These are phyloP conservation scores for Limnephilus auricula DNA, from an alignment of 2,888 invertebrate genomes.

Conservation along the genomic window DNA sequence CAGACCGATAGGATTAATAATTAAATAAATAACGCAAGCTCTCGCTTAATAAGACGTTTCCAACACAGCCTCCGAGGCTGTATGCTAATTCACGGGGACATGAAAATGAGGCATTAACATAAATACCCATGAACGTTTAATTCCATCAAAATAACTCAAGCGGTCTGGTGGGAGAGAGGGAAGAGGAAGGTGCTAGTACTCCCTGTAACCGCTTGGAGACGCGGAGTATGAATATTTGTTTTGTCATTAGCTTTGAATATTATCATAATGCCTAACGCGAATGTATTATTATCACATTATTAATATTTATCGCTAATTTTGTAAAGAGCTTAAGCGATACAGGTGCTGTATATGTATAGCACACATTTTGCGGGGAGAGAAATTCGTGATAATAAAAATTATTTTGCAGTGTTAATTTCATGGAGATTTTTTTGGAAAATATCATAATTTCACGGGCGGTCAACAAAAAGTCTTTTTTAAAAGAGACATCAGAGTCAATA, in stretches of 20 bases:
- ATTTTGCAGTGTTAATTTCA: not conserved
- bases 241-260: constrained; percentile 2
- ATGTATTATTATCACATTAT: constrained; percentile 2
- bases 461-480: not conserved
- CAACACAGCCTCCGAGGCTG: not conserved
- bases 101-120: not conserved
- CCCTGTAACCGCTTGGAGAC: not conserved
- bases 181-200: not conserved
- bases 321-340: not conserved
- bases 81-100: not conserved
- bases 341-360: not conserved
- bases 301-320: not conserved
- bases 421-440: not conserved
- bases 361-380: not conserved
- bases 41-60: not conserved
- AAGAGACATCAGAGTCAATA: no score
- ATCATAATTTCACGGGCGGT: not conserved
- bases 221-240: not conserved
- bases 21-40: not conserved
- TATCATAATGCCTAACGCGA: not conserved
- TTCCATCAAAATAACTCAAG: constrained; percentile 2
- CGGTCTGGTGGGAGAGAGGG: not conserved
- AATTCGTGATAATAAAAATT: not conserved
- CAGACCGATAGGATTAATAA: not conserved
- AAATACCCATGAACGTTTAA: constrained; percentile 2